phyloP scores from a whole-genome alignment of 2,888 invertebrate species.

The Chrysolina oricalcia region DNA sequence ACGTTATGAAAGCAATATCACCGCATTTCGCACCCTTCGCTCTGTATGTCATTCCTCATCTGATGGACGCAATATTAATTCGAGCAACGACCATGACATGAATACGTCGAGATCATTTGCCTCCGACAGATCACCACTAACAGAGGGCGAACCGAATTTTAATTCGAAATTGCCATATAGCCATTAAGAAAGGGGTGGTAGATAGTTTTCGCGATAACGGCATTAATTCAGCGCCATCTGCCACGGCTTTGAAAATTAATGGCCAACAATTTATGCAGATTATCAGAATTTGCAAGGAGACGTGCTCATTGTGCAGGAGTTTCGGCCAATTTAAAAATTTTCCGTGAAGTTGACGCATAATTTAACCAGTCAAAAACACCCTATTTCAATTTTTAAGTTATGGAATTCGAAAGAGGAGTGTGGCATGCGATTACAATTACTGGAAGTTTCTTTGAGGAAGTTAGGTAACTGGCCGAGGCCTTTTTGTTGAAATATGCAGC shows the following conservation, averaged over 20 bases:
- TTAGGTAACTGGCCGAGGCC: neutral
- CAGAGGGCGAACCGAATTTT: conserved; percentile 16
- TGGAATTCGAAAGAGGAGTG: neutral
- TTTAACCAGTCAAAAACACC: conserved; percentile 11
- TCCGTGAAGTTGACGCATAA: conserved; percentile 30
- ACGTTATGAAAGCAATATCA: conserved; percentile 1
- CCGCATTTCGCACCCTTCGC: neutral
- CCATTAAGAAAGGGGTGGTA: conserved; percentile 40
- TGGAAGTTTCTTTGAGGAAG: neutral
- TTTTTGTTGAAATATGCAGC: conserved; percentile 3
- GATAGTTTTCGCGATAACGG: conserved; percentile 44
- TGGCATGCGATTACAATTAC: conserved; percentile 7
- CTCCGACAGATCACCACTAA: conserved; percentile 3
- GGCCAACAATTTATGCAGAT: conserved; percentile 54
- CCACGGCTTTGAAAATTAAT: conserved; percentile 51
- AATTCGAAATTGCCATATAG: conserved; percentile 38
- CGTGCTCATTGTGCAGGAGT: conserved; percentile 35
- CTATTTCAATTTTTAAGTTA: conserved; percentile 15
- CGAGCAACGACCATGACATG: conserved; percentile 5
- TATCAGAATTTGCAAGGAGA: conserved; percentile 50
- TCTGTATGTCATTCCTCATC: neutral
- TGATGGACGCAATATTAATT: conserved; percentile 6
- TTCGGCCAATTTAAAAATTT: conserved; percentile 39
- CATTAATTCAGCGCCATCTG: conserved; percentile 48
- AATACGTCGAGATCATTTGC: conserved; percentile 9